phyloP scores from a whole-genome alignment of 2,888 invertebrate species.

The Drosophila niveifrons region DNA sequence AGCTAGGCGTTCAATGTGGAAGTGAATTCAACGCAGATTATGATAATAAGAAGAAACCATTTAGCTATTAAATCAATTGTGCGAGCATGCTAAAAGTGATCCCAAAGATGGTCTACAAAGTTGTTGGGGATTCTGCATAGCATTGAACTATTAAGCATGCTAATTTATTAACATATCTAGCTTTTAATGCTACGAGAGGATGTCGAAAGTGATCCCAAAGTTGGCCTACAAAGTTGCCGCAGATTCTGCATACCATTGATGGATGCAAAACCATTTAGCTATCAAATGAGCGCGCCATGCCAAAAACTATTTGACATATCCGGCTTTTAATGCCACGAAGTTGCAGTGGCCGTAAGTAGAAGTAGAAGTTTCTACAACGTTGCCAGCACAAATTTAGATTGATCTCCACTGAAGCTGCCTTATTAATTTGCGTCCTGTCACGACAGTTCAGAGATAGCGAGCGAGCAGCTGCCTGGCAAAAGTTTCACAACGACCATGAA shows the following conservation, averaged over 20 bases:
- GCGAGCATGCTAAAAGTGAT: slow-evolving; percentile 23
- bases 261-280: slow-evolving; percentile 66
- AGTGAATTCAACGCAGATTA: no score
- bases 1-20: no score
- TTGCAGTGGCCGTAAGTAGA: slow-evolving; percentile 46
- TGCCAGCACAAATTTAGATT: slow-evolving; percentile 69
- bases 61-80: no score
- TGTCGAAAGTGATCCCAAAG: slow-evolving; percentile 30
- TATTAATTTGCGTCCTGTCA: slow-evolving; percentile 71
- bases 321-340: slow-evolving; percentile 60
- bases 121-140: no score
- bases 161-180: no score
- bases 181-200: no score
- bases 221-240: slow-evolving; percentile 50
- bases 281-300: slow-evolving; percentile 48
- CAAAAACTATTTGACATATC: slow-evolving; percentile 57
- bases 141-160: no score
- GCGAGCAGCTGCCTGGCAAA: slow-evolving; percentile 34
- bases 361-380: slow-evolving; percentile 28
- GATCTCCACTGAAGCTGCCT: slow-evolving; percentile 66
- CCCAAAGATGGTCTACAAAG: no score
- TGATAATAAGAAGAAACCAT: no score
- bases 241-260: slow-evolving; percentile 59
- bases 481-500: slow-evolving; percentile 49
- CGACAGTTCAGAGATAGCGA: slow-evolving; percentile 26